A percentile compares a stretch with the other conserved stretches of the same genome.
Conservation (phyloP, 2,113 vertebrate species). For the Chionodraco myersi region DNA sequence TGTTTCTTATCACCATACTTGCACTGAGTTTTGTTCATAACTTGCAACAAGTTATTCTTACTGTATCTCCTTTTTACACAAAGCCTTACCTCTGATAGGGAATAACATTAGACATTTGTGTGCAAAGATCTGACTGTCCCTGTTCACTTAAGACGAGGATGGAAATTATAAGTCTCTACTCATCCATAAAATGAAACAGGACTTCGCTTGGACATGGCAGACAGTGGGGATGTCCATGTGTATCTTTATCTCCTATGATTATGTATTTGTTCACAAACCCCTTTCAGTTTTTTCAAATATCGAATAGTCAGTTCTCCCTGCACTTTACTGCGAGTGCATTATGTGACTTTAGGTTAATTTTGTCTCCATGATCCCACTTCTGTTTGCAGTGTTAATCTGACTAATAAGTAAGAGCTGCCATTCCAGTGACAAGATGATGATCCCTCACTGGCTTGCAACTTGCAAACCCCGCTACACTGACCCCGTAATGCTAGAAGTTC, state of each 20-base stretch:
- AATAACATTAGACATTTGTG: not conserved
- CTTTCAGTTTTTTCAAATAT: not conserved
- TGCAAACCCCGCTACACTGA: not conserved
- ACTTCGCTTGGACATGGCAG: not conserved
- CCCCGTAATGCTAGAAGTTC: not conserved
- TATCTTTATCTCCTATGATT: no score
- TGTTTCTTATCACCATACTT: constrained; percentile 12
- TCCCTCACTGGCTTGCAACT: not conserved
- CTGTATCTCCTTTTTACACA: not conserved
- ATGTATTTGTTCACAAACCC: not conserved
- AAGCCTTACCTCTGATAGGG: not conserved
- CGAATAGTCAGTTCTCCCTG: not conserved
- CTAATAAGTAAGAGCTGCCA: not conserved
- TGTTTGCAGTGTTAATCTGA: not conserved
- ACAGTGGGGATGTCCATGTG: not conserved
- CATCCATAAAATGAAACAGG: constrained; percentile 22
- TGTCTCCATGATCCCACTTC: not conserved
- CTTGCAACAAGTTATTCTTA: not conserved
- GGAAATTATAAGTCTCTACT: not conserved
- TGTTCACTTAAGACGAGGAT: constrained; percentile 4
- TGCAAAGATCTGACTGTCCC: constrained; percentile 6
- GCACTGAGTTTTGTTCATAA: not conserved
- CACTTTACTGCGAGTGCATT: not conserved
- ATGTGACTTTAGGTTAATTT: not conserved
- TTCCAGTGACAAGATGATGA: not conserved